Conservation (phyloP, 2,797 vertebrate genomes). For the Amniataba percoides region DNA sequence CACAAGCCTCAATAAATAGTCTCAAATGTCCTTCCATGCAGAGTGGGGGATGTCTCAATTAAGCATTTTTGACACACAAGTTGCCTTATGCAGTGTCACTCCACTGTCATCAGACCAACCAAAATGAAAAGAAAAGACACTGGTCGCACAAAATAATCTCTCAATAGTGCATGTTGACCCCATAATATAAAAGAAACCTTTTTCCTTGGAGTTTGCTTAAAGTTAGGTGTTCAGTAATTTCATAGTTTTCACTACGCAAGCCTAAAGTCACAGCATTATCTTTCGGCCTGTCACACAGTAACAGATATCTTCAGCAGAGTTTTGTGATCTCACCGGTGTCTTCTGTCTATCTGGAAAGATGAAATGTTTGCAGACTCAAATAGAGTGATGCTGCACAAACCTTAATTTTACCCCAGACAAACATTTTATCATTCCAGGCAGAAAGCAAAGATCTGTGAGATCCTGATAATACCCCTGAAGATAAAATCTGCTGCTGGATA, state of each 20-base stretch:
- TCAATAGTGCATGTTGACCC: not conserved
- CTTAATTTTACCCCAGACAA: not conserved
- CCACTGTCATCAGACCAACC: conserved; percentile 4
- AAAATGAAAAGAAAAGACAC: not conserved
- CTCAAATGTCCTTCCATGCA: conserved; percentile 68
- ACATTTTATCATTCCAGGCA: not conserved
- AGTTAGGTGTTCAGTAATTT: not conserved
- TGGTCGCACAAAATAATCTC: not conserved
- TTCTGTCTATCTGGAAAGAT: not conserved
- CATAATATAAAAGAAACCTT: not conserved
- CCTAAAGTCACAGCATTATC: not conserved
- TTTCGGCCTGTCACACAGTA: not conserved
- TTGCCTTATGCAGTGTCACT: conserved; percentile 29
- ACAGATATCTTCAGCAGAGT: not conserved
- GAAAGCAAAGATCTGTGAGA: not conserved
- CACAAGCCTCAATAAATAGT: conserved; percentile 77
- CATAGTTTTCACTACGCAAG: not conserved
- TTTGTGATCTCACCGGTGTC: not conserved
- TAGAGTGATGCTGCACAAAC: too few relatives aligned
- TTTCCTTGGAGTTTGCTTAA: not conserved
- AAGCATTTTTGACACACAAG: conserved; percentile 60
- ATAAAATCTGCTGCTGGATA: not conserved
- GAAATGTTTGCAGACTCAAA: not conserved
- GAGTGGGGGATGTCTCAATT: conserved; percentile 67
- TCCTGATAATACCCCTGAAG: not conserved